Percentiles rank a stretch among this genome's conserved stretches.
These are phyloP conservation scores for Fragum fragum DNA, from an alignment of 2,888 invertebrate genomes.

Conservation along the genomic window DNA sequence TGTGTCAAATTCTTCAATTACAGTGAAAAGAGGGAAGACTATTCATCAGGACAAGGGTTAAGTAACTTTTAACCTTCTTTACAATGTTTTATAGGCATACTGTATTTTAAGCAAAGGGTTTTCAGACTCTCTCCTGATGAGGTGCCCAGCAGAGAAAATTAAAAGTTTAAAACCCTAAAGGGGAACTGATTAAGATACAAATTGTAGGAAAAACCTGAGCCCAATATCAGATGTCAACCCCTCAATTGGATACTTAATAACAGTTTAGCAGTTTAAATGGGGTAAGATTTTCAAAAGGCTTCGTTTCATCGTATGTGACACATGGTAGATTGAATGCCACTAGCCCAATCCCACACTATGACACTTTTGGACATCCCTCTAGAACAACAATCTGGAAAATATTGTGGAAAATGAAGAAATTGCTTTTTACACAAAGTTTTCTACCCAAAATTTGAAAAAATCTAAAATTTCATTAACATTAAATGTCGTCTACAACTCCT, in stretches of 20 bases:
- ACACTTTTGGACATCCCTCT: too few relatives aligned
- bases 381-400: too few relatives aligned
- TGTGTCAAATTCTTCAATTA: too few relatives aligned
- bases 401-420: too few relatives aligned
- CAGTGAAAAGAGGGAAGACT: too few relatives aligned
- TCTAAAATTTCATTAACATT: too few relatives aligned
- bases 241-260: slow-evolving; percentile 26
- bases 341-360: not conserved
- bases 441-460: too few relatives aligned
- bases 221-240: slow-evolving; percentile 18
- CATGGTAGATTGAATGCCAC: not conserved
- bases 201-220: slow-evolving; percentile 16
- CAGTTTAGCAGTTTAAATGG: slow-evolving; percentile 25
- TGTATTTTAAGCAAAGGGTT: not conserved
- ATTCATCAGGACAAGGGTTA: too few relatives aligned
- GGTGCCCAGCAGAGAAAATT: not conserved
- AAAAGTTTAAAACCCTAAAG: slow-evolving; percentile 10
- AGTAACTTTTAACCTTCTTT: too few relatives aligned
- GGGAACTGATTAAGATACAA: slow-evolving; percentile 26
- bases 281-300: not conserved
- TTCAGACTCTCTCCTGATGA: not conserved
- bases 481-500: too few relatives aligned
- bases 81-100: too few relatives aligned
- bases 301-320: slow-evolving; percentile 5
- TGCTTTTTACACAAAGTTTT: too few relatives aligned